Evolutionary conservation across 1,140 invertebrate species (phyloP).

Genomic region (Heliconius melpomene): DNA sequence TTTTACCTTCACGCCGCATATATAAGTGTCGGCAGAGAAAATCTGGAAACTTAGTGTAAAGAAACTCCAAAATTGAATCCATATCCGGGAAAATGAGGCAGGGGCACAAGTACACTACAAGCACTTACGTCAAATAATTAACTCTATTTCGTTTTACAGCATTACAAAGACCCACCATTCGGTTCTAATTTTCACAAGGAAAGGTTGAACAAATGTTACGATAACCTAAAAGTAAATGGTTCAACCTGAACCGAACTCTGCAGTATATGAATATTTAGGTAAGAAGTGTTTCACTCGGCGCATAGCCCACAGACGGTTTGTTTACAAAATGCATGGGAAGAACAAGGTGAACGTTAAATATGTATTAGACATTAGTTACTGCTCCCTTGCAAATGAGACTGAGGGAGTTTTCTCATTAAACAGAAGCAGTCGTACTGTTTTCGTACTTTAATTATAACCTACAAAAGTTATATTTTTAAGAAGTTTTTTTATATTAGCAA

Average conservation of each 20-base stretch:
- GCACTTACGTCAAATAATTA: not conserved
- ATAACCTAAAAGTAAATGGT: conserved; percentile 18
- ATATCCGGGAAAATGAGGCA: too few relatives aligned
- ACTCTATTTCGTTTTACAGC: not conserved
- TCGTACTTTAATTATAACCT: not conserved
- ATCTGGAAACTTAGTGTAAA: too few relatives aligned
- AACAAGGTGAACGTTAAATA: conserved; percentile 50
- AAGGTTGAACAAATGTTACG: conserved; percentile 15
- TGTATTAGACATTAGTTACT: conserved; percentile 43
- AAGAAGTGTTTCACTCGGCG: conserved; percentile 9
- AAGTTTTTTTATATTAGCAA: not conserved
- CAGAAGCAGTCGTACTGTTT: not conserved
- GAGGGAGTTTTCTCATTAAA: conserved; percentile 18
- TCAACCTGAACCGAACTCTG: conserved; percentile 10
- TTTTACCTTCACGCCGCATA: too few relatives aligned
- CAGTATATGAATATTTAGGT: conserved; percentile 23
- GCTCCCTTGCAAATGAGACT: conserved; percentile 23
- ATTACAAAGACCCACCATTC: not conserved
- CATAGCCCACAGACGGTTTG: conserved; percentile 27
- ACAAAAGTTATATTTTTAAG: not conserved
- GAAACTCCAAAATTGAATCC: too few relatives aligned
- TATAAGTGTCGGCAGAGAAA: too few relatives aligned
- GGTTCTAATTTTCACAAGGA: not conserved
- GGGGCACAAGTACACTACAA: too few relatives aligned
- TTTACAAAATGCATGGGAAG: conserved; percentile 51